Evolutionary conservation across 2,888 invertebrate genomes (phyloP).

Genomic region (Diplazon laetatorius): DNA sequence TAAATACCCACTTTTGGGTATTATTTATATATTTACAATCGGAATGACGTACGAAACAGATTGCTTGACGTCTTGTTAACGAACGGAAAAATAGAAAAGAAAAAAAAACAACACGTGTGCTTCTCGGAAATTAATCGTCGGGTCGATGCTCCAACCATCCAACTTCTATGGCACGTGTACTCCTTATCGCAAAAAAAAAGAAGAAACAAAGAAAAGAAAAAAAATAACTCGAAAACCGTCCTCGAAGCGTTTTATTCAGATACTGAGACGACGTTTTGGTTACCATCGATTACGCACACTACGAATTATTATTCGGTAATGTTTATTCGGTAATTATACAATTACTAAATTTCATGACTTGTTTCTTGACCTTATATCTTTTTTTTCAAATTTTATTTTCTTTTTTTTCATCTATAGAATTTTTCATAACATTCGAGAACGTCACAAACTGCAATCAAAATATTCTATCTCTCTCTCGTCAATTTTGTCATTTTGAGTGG

Average conservation of each 20-base stretch:
- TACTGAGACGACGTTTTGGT: conserved; percentile 15
- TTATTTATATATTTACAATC: too few relatives aligned
- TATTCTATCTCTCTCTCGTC: conserved; percentile 1
- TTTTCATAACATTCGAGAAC: conserved; percentile 24
- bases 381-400: background rate
- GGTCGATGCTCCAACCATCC: conserved; percentile 15
- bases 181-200: conserved; percentile 4
- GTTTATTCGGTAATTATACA: too few relatives aligned
- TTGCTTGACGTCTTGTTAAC: conserved; percentile 22
- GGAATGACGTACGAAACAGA: conserved; percentile 33
- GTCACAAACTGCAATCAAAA: conserved; percentile 10
- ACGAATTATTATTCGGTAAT: too few relatives aligned
- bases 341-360: too few relatives aligned
- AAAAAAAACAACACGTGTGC: conserved; percentile 14
- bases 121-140: conserved; percentile 15
- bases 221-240: conserved; percentile 28
- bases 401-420: conserved; percentile 28
- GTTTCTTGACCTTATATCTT: too few relatives aligned
- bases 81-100: too few relatives aligned
- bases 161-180: conserved; percentile 24
- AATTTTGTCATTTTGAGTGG: conserved; percentile 8
- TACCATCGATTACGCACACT: too few relatives aligned
- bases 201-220: too few relatives aligned
- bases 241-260: conserved; percentile 19
- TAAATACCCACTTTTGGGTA: too few relatives aligned